Evolutionary conservation across 2,797 vertebrate species (phyloP).

Genomic region (Rhynchonycteris naso): DNA sequence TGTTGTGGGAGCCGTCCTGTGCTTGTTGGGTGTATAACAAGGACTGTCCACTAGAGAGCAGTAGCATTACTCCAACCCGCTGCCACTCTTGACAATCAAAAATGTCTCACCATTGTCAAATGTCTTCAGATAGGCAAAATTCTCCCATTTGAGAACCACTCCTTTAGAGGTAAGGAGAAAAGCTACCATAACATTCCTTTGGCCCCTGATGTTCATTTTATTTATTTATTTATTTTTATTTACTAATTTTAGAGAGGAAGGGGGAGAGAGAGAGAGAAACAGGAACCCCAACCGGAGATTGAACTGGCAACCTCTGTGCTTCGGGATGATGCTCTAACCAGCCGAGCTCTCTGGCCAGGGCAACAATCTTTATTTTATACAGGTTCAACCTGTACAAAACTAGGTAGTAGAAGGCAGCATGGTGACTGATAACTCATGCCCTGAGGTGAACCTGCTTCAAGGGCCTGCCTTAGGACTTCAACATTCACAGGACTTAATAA

Average conservation of each 20-base stretch:
- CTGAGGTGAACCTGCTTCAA: rapidly evolving
- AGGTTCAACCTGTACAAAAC: background rate
- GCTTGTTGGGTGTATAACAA: background rate
- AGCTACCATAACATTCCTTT: background rate
- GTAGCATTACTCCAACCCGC: rapidly evolving
- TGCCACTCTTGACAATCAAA: background rate
- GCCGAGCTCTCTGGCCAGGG: too few relatives aligned
- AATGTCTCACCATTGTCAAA: background rate
- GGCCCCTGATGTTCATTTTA: background rate
- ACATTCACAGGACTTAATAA: background rate
- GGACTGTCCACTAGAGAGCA: background rate
- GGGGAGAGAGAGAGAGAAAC: too few relatives aligned
- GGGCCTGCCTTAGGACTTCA: background rate
- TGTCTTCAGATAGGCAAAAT: background rate
- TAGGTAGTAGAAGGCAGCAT: background rate
- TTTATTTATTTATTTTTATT: too few relatives aligned
- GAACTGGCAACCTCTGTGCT: too few relatives aligned
- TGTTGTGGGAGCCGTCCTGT: background rate
- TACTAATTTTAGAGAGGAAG: too few relatives aligned
- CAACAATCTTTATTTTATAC: background rate
- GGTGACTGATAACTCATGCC: too few relatives aligned
- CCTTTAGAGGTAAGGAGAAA: background rate
- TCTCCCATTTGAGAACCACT: background rate
- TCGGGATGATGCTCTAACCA: too few relatives aligned
- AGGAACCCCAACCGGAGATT: too few relatives aligned